Evolutionary conservation across 2,797 vertebrate species (phyloP).

Genomic region (Ctenopoma multispine): DNA sequence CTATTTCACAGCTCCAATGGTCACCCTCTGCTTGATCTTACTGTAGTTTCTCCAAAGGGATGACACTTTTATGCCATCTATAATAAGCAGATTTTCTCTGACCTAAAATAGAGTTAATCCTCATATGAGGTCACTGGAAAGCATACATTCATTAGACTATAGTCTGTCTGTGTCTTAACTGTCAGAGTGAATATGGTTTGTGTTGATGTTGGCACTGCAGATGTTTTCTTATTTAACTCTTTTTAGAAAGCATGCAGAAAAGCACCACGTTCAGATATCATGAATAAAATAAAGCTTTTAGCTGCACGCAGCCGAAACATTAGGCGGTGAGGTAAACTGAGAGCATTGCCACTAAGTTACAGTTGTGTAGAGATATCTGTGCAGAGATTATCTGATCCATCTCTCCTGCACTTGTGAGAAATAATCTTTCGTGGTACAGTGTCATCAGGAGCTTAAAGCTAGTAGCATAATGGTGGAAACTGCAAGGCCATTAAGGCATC

Average conservation of each 20-base stretch:
- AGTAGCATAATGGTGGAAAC: conserved; percentile 63
- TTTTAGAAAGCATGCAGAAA: conserved; percentile 66
- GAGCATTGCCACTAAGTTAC: conserved; percentile 55
- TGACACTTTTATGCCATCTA: conserved; percentile 57
- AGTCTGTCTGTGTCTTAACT: conserved; percentile 29
- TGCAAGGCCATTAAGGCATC: conserved; percentile 49
- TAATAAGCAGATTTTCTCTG: conserved; percentile 66
- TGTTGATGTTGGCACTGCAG: conserved; percentile 52
- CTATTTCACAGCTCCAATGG: conserved; percentile 36
- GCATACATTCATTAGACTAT: conserved; percentile 27
- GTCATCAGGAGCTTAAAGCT: conserved; percentile 78
- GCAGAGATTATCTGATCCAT: conserved; percentile 74
- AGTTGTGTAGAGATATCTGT: conserved; percentile 57
- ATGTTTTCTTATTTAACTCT: conserved; percentile 64
- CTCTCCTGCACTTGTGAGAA: conserved; percentile 72
- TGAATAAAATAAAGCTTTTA: conserved; percentile 77
- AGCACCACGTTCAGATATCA: conserved; percentile 63
- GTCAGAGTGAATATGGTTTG: conserved; percentile 35
- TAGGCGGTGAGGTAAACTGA: conserved; percentile 62
- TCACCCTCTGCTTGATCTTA: conserved; percentile 48
- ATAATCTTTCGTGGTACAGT: conserved; percentile 73
- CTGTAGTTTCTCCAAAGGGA: conserved; percentile 33
- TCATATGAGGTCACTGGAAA: conserved; percentile 46
- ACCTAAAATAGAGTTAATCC: conserved; percentile 74
- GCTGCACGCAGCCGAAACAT: conserved; percentile 58